Evolutionary conservation across 2,888 invertebrate species (phyloP).

Genomic region (Plemyria rubiginata): DNA sequence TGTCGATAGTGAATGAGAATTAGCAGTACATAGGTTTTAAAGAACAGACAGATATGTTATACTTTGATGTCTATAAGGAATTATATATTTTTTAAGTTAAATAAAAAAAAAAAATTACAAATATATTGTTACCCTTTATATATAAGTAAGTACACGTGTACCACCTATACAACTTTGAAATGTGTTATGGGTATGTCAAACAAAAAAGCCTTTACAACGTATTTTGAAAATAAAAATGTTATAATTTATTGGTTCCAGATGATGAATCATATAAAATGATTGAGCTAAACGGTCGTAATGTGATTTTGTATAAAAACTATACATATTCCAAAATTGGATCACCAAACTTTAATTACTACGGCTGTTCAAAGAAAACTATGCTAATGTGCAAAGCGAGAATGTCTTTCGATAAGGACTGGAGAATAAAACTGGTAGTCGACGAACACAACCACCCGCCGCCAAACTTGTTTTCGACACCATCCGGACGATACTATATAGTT

Average conservation of each 20-base stretch:
- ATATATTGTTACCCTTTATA: no score
- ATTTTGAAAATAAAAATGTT: background rate
- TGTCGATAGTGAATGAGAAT: no score
- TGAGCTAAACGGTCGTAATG: constrained; percentile 13
- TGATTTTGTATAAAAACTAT: constrained; percentile 30
- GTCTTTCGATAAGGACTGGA: constrained; percentile 9
- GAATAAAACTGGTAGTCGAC: background rate
- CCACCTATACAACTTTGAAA: no score
- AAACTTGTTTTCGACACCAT: background rate
- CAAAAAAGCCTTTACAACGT: no score
- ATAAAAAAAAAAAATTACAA: no score
- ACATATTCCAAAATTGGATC: constrained; percentile 31
- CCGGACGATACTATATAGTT: constrained; percentile 13
- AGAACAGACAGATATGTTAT: no score
- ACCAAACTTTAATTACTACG: constrained; percentile 7
- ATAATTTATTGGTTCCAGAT: background rate
- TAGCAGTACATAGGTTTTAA: no score
- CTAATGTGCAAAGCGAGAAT: constrained; percentile 20
- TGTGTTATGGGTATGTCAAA: no score
- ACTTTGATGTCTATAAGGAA: no score
- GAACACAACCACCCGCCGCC: constrained; percentile 9
- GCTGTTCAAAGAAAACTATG: constrained; percentile 19
- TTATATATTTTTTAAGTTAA: no score
- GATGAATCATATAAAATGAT: constrained; percentile 17
- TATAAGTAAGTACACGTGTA: no score